Evolutionary conservation across 2,888 invertebrate genomes (phyloP).

Genomic region (Holacanthella duospinosa): DNA sequence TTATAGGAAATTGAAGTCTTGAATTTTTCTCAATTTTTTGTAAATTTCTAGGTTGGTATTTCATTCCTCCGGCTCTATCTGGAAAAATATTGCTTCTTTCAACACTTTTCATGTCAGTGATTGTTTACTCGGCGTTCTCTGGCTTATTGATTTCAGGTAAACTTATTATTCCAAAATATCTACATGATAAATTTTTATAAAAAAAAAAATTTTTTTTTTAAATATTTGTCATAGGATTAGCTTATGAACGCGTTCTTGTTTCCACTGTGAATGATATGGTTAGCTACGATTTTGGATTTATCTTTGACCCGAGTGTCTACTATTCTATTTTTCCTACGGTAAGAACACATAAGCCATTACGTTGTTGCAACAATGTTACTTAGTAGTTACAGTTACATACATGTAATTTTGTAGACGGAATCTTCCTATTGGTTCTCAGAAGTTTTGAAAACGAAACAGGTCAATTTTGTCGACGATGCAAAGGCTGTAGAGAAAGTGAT

Average conservation of each 20-base stretch:
- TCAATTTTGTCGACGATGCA: not conserved
- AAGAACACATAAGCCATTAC: no score
- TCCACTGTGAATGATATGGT: not conserved
- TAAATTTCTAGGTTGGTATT: not conserved
- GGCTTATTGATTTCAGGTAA: conserved; percentile 1
- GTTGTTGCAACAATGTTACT: no score
- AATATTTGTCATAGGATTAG: not conserved
- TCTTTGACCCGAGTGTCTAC: not conserved
- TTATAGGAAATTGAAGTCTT: not conserved
- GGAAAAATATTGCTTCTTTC: not conserved
- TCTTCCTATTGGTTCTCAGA: no score
- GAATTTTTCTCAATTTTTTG: not conserved
- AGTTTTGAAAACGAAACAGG: not conserved
- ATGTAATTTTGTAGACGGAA: no score
- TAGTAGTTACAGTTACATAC: no score
- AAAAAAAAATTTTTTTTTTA: not conserved
- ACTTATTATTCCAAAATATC: not conserved
- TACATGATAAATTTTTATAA: not conserved
- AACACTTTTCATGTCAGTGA: not conserved
- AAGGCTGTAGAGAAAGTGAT: not conserved
- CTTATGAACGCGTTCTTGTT: not conserved
- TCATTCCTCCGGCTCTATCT: not conserved
- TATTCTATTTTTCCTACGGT: not conserved
- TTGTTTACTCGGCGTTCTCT: not conserved
- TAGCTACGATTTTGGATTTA: not conserved